Evolutionary conservation across 1,140 invertebrate species (phyloP).

Genomic region (Aphelinus certus): DNA sequence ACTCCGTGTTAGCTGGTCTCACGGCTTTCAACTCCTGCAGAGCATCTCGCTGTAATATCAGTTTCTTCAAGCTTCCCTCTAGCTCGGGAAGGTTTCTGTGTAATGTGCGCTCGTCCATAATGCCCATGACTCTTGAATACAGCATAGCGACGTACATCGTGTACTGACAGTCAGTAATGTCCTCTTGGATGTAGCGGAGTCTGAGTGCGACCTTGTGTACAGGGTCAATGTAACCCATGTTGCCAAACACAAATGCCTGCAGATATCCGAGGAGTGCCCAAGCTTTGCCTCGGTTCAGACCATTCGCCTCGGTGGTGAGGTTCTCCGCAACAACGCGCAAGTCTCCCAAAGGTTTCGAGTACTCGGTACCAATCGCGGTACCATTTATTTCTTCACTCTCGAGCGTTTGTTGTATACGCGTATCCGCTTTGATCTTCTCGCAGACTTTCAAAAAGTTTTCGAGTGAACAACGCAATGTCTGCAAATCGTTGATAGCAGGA

Average conservation of each 20-base stretch:
- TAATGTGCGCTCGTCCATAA: not conserved
- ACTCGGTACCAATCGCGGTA: slow-evolving; percentile 30
- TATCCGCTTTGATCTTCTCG: slow-evolving; percentile 40
- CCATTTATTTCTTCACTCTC: slow-evolving; percentile 18
- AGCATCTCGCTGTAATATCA: slow-evolving; percentile 41
- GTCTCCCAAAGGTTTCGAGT: slow-evolving; percentile 40
- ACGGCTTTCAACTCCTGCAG: slow-evolving; percentile 62
- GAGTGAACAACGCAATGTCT: slow-evolving; percentile 45
- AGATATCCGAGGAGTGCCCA: slow-evolving; percentile 63
- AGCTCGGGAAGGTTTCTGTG: slow-evolving; percentile 46
- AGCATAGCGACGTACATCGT: slow-evolving; percentile 49
- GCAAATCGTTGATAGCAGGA: slow-evolving; percentile 48
- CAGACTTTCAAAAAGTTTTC: slow-evolving; percentile 47
- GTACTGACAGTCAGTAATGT: slow-evolving; percentile 62
- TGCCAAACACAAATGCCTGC: slow-evolving; percentile 60
- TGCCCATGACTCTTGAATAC: slow-evolving; percentile 47
- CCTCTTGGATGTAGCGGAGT: slow-evolving; percentile 72
- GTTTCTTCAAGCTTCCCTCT: slow-evolving; percentile 43
- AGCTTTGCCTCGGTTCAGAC: slow-evolving; percentile 46
- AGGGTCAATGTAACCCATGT: slow-evolving; percentile 74
- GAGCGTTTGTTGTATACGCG: not conserved
- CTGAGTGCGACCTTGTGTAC: slow-evolving; percentile 77
- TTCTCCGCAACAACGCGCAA: slow-evolving; percentile 45
- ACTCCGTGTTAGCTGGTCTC: slow-evolving; percentile 68
- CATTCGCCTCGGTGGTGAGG: slow-evolving; percentile 33